These are phyloP conservation scores for Villa cingulata DNA, from an alignment of 2,888 invertebrate species.

Conservation along the genomic window DNA sequence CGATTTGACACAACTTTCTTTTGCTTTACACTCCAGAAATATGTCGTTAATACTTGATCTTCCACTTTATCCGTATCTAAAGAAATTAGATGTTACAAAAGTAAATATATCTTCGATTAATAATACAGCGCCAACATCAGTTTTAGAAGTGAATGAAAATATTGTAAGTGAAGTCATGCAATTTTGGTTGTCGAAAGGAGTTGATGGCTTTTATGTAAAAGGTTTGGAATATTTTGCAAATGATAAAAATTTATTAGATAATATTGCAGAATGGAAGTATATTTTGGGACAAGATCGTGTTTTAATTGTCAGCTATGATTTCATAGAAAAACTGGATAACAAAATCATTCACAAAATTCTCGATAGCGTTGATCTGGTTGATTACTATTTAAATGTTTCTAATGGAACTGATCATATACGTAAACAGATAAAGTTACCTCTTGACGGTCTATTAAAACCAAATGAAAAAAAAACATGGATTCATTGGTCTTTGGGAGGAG, in stretches of 20 bases:
- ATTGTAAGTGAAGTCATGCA: constrained; percentile 46
- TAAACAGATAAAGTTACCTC: constrained; percentile 42
- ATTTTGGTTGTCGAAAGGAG: constrained; percentile 59
- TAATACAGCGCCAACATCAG: constrained; percentile 5
- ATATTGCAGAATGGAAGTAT: constrained; percentile 54
- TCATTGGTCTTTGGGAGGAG: constrained; percentile 62
- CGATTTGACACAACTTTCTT: constrained; percentile 53
- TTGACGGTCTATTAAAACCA: constrained; percentile 45
- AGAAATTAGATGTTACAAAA: constrained; percentile 32
- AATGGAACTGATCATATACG: constrained; percentile 46
- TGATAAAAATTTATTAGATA: constrained; percentile 43
- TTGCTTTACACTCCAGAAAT: constrained; percentile 49
- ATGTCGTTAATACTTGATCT: constrained; percentile 70
- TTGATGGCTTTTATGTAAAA: constrained; percentile 83
- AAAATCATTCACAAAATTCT: constrained; percentile 45
- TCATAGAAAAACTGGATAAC: constrained; percentile 38
- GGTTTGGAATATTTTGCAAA: constrained; percentile 56
- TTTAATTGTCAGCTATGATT: constrained; percentile 50
- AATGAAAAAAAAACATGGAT: constrained; percentile 56
- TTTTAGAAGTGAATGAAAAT: background rate
- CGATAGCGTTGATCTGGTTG: constrained; percentile 55
- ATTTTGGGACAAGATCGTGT: constrained; percentile 48
- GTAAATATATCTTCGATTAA: constrained; percentile 27
- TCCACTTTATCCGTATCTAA: constrained; percentile 46
- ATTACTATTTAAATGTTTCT: constrained; percentile 48